These are phyloP conservation scores for Odontamblyopus rebecca DNA, from an alignment of 2,797 vertebrate species.

Conservation along the genomic window DNA sequence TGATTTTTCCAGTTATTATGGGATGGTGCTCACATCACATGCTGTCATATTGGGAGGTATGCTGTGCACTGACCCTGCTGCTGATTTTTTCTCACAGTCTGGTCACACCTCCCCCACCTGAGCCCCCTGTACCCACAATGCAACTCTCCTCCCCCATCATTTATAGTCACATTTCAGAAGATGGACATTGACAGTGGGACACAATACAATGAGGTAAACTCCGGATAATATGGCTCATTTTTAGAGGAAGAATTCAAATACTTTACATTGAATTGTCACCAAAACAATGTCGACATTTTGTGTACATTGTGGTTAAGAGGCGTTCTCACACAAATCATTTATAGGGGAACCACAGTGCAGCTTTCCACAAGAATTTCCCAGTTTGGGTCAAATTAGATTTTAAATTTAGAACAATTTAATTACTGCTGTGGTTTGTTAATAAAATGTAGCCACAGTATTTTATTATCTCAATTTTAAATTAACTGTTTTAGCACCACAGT, in stretches of 20 bases:
- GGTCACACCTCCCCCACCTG: constrained; percentile 49
- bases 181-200: constrained; percentile 9
- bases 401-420: constrained; percentile 11
- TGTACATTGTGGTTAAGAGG: not conserved
- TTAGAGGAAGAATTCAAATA: not conserved
- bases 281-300: not conserved
- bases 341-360: constrained; percentile 19
- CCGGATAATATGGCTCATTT: not conserved
- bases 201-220: constrained; percentile 7
- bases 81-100: constrained; percentile 31
- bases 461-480: not conserved
- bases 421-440: not conserved
- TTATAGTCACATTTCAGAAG: constrained; percentile 23
- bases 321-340: constrained; percentile 8
- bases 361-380: constrained; percentile 40
- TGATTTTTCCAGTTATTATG: not conserved
- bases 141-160: constrained; percentile 36
- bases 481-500: not conserved
- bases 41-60: constrained; percentile 43
- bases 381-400: constrained; percentile 5
- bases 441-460: not conserved
- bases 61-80: constrained; percentile 64
- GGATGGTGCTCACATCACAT: constrained; percentile 19
- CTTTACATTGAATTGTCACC: not conserved
- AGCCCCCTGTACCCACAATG: constrained; percentile 12